A percentile compares a stretch with the other conserved stretches of the same genome.
phyloP scores from a whole-genome alignment of 2,888 invertebrate species.

The Alsophila aescularia region DNA sequence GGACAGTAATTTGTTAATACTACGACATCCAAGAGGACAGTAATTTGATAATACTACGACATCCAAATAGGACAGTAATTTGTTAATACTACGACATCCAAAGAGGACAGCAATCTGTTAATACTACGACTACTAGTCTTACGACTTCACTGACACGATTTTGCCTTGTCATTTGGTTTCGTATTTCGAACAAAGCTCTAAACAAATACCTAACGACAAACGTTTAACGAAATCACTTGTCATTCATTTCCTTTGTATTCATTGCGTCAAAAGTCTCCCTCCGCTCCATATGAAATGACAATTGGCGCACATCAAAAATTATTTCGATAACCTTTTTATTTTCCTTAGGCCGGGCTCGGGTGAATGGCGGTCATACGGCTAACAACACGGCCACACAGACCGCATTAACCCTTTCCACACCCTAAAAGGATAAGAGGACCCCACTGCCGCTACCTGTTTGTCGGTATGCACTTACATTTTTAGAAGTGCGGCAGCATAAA shows the following conservation, averaged over 20 bases:
- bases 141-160: too few relatives aligned
- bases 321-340: slow-evolving; percentile 67
- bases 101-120: background rate
- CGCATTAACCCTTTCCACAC: slow-evolving; percentile 65
- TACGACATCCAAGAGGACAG: background rate
- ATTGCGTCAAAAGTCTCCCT: slow-evolving; percentile 6
- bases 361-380: slow-evolving; percentile 61
- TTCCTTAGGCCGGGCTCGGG: slow-evolving; percentile 53
- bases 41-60: background rate
- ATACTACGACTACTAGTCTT: too few relatives aligned
- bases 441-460: slow-evolving; percentile 39
- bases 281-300: slow-evolving; percentile 36
- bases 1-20: background rate
- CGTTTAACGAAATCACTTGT: background rate
- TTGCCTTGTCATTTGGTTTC: too few relatives aligned
- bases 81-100: background rate
- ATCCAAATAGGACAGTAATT: background rate
- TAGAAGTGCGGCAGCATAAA: slow-evolving; percentile 2
- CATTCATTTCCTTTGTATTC: slow-evolving; percentile 10
- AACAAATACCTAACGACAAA: background rate
- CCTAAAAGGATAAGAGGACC: slow-evolving; percentile 48
- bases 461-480: slow-evolving; percentile 34
- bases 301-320: slow-evolving; percentile 63
- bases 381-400: slow-evolving; percentile 59
- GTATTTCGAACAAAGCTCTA: too few relatives aligned